Evolutionary conservation across 2,888 invertebrate genomes (phyloP).

Genomic region (Trilocha varians): DNA sequence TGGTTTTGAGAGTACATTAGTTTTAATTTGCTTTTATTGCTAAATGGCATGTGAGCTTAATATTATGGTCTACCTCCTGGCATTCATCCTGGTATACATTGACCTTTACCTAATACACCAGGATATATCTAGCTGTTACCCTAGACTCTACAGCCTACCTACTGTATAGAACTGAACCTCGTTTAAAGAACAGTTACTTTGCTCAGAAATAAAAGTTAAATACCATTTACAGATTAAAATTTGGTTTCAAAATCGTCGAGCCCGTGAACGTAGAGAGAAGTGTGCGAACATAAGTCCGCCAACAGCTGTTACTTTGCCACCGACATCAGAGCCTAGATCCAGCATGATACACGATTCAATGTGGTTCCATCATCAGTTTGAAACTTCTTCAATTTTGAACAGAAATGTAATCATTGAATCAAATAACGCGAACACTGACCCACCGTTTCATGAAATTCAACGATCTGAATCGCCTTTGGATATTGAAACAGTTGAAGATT

Average conservation of each 20-base stretch:
- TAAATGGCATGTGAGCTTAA: too few species aligned
- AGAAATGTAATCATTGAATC: not conserved
- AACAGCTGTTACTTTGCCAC: slow-evolving; percentile 40
- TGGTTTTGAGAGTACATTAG: too few species aligned
- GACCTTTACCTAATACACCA: too few species aligned
- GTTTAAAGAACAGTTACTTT: not conserved
- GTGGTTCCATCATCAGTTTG: not conserved
- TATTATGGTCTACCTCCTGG: too few species aligned
- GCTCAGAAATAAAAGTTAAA: not conserved
- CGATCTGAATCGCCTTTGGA: slow-evolving; percentile 44
- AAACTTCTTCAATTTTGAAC: not conserved
- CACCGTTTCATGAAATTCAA: slow-evolving; percentile 16
- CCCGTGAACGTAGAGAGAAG: slow-evolving; percentile 81
- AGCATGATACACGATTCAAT: too few species aligned
- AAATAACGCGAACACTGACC: not conserved
- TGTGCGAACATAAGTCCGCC: slow-evolving; percentile 43
- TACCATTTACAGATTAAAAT: slow-evolving; percentile 70
- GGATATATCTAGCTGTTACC: too few species aligned
- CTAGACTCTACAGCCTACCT: too few species aligned
- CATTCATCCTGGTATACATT: too few species aligned
- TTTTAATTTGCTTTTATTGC: too few species aligned
- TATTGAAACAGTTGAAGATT: slow-evolving; percentile 40
- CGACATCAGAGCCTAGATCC: slow-evolving; percentile 21
- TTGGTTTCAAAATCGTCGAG: slow-evolving; percentile 88
- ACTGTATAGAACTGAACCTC: too few species aligned